phyloP scores from a whole-genome alignment of 2,113 vertebrate species.

The Puffinus mauretanicus region DNA sequence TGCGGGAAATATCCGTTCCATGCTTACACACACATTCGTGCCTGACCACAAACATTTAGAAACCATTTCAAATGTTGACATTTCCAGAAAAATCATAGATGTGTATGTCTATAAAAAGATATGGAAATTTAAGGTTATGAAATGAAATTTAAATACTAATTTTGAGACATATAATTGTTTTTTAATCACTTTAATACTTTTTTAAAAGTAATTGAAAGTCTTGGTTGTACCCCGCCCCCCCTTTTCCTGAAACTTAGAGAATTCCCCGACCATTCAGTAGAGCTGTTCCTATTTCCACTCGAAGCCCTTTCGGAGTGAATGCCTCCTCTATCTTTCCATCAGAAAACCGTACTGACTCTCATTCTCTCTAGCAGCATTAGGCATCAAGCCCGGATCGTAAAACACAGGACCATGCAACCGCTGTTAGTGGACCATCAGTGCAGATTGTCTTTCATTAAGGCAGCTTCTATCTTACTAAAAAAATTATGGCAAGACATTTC shows the following conservation, averaged over 20 bases:
- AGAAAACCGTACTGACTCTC: neutral
- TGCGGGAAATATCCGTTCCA: neutral
- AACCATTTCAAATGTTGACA: neutral
- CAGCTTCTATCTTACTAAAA: neutral
- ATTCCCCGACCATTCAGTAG: neutral
- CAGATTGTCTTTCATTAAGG: neutral
- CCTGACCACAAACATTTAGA: neutral
- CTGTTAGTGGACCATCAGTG: neutral
- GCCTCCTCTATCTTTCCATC: neutral
- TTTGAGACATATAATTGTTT: neutral
- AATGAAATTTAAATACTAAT: neutral
- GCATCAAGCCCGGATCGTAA: neutral
- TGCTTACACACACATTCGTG: neutral
- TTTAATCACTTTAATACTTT: neutral
- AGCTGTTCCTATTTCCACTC: neutral
- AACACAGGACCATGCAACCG: neutral
- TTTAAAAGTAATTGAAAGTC: neutral
- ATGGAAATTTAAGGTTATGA: neutral
- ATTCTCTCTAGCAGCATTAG: neutral
- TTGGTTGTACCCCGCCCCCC: accelerated
- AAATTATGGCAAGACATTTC: neutral
- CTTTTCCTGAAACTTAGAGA: neutral
- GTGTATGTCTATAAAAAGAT: neutral
- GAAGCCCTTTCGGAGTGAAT: neutral
- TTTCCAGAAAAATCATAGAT: neutral